Percentiles rank a stretch among this genome's conserved stretches.
These are phyloP conservation scores for Euwallacea similis DNA, from an alignment of 1,140 invertebrate species.

Conservation along the genomic window DNA sequence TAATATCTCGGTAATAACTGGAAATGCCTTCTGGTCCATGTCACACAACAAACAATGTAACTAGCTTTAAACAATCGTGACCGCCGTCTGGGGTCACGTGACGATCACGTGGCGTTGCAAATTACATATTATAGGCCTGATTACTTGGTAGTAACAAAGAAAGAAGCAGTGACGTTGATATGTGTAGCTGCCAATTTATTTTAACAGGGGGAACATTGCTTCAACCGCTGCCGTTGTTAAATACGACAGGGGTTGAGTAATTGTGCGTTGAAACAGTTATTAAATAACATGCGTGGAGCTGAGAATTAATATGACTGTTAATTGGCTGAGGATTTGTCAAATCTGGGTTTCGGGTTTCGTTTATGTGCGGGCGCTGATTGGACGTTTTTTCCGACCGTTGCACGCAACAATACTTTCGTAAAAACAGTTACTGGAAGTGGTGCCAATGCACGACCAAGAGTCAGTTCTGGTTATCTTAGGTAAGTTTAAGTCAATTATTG, in stretches of 20 bases:
- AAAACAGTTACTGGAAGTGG: too few species aligned
- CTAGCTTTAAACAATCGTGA: constrained; percentile 48
- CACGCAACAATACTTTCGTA: too few species aligned
- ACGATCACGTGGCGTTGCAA: constrained; percentile 48
- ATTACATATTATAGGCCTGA: constrained; percentile 50
- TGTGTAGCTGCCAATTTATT: constrained; percentile 52
- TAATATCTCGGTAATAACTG: constrained; percentile 41
- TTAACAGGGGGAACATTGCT: constrained; percentile 43
- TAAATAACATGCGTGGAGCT: constrained; percentile 20
- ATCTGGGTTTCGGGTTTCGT: too few species aligned
- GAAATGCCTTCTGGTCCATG: constrained; percentile 34
- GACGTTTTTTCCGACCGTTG: too few species aligned
- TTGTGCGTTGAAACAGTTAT: constrained; percentile 19
- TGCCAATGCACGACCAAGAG: too few species aligned
- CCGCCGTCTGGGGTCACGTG: constrained; percentile 46
- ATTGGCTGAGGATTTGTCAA: neutral
- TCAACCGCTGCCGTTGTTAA: constrained; percentile 29
- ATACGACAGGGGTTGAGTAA: constrained; percentile 19
- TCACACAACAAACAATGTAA: constrained; percentile 46
- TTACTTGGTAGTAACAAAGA: constrained; percentile 48
- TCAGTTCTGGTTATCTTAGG: too few species aligned
- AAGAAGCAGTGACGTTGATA: constrained; percentile 50
- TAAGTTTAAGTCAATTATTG: too few species aligned
- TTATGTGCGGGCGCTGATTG: too few species aligned
- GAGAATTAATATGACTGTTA: constrained; percentile 13